Base-by-base conservation (phyloP, 2,888 invertebrate species). In the Harpalus rufipes region DNA sequence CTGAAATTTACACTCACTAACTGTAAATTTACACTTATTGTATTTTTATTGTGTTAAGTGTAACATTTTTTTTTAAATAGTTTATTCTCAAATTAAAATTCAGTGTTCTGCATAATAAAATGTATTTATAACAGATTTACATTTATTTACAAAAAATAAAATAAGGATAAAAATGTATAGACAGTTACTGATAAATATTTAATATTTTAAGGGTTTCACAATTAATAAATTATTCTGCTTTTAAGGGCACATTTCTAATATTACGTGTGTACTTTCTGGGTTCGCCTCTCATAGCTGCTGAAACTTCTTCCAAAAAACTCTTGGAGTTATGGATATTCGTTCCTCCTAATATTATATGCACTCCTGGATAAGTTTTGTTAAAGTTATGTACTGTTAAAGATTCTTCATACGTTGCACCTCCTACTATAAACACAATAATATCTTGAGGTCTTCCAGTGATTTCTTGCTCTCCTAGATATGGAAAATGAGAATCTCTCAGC, bases 391-490 rank as follows among this genome's bases (percentile, higher is more conserved):
- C 96, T 51, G 96, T 94, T 18, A 96, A 91, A 0, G 98, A 95
- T 91, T 99, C 99, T 90, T 99, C 99, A 90, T 98, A 99, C 0
- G 99, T 99, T 59, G 96, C 94, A 12, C 99, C 99, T 1, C 99
- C 99, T 84, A 99, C 94, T 68, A 99, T 95, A 90, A 99, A 99
- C 21, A 99, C 95, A 78, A 99, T 95, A n/a, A 99, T 93, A 90
- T 99, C 98, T 89, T 97, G 96, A 0, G 97, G 96, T 86, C 97
- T 95, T 5, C 93, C 90, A 7, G 92, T 92, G 86, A 85, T 92
- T 32, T 92, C 86, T 86, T 95, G 94, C 7, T 94, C 92, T 51
- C 96, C 96, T 16, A 97, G 92, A 86, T 95, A 96, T 0, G 98
- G 99, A 91, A 96, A 99, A 4, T 94, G 91, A 86, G 95, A 94